phyloP scores from a whole-genome alignment of 64 coral and sea anemone species.

The Porites australiensis region DNA sequence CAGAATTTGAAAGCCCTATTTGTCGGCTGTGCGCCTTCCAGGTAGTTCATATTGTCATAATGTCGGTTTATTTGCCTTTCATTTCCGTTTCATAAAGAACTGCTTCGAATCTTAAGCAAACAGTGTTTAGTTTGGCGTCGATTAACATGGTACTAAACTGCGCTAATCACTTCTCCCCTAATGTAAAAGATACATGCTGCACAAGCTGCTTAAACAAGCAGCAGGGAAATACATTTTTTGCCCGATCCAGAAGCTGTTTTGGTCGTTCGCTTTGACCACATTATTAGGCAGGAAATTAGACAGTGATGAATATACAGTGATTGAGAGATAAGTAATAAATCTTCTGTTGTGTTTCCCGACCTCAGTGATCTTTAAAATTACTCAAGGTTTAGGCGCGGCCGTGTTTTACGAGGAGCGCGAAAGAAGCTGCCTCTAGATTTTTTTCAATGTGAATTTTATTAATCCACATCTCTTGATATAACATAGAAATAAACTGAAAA shows the following conservation, averaged over 20 bases:
- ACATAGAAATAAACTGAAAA: not conserved
- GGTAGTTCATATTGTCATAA: slow-evolving; percentile 21
- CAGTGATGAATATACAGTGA: slow-evolving; percentile 9
- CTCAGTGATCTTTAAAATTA: slow-evolving; percentile 13
- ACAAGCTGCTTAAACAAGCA: not conserved
- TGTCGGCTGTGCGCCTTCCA: not conserved
- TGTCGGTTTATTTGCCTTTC: slow-evolving; percentile 16
- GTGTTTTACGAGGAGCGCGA: too few species aligned
- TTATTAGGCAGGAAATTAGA: slow-evolving; percentile 24
- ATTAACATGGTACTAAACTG: not conserved
- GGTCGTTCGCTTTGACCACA: not conserved
- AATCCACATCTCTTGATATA: too few species aligned
- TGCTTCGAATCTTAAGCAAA: slow-evolving; percentile 34
- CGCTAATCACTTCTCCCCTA: not conserved
- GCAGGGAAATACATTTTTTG: not conserved
- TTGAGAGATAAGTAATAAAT: slow-evolving; percentile 38
- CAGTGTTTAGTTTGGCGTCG: not conserved
- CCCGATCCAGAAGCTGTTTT: not conserved
- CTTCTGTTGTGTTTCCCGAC: slow-evolving; percentile 24
- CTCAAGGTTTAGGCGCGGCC: too few species aligned
- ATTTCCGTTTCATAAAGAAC: slow-evolving; percentile 51
- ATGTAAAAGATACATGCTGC: slow-evolving; percentile 5
- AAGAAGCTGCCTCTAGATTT: too few species aligned
- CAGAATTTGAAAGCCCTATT: not conserved
- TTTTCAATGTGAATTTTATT: not conserved